Percentiles rank a stretch among this genome's conserved stretches.
Conservation (phyloP, 2,888 invertebrate genomes). For the Dermolepida albohirtum region DNA sequence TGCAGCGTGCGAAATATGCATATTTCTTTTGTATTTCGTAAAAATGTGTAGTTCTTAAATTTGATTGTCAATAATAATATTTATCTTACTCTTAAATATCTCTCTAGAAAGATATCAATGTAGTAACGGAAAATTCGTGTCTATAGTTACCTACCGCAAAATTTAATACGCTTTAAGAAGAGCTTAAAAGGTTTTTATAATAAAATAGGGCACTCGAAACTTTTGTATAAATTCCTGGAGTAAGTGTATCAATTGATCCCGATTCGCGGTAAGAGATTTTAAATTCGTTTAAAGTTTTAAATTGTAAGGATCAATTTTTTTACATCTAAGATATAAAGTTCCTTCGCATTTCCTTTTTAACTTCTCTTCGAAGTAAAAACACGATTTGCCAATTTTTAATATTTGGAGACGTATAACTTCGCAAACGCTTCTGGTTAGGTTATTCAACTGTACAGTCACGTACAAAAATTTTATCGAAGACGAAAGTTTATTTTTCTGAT, state of each 20-base stretch:
- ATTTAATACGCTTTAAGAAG: constrained; percentile 30
- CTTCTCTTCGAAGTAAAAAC: constrained; percentile 19
- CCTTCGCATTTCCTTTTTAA: constrained; percentile 15
- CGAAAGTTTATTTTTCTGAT: too few relatives aligned
- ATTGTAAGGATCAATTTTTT: constrained; percentile 44
- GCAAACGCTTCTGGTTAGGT: neutral
- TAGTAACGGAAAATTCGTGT: too few relatives aligned
- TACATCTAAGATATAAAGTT: constrained; percentile 24
- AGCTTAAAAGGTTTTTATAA: constrained; percentile 28
- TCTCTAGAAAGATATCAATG: too few relatives aligned
- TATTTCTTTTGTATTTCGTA: too few relatives aligned
- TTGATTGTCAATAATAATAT: too few relatives aligned
- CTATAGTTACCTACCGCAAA: neutral
- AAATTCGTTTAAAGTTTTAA: constrained; percentile 52
- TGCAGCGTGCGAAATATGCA: too few relatives aligned
- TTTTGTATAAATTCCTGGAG: constrained; percentile 29
- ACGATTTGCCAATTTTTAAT: constrained; percentile 12
- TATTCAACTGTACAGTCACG: constrained; percentile 1
- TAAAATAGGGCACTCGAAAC: constrained; percentile 39
- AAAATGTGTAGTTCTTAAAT: too few relatives aligned
- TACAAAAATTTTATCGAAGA: neutral
- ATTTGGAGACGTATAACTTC: constrained; percentile 18
- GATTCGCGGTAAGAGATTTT: constrained; percentile 46
- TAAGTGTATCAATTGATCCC: constrained; percentile 38
- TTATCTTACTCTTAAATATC: too few relatives aligned